These are phyloP conservation scores for Eonycteris spelaea DNA, from an alignment of 2,113 vertebrate species.

Conservation along the genomic window DNA sequence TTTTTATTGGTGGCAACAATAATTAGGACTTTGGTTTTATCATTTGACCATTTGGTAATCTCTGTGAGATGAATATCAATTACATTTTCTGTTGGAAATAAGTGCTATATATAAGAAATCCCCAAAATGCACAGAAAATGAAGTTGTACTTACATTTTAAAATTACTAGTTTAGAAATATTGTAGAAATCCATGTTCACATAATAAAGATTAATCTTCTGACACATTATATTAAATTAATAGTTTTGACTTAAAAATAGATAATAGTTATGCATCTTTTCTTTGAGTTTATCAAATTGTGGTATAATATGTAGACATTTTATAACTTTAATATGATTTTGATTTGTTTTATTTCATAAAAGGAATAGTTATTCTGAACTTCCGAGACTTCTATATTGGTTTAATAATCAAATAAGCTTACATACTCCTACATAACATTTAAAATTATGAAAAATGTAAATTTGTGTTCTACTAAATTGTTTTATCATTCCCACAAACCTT, in stretches of 20 bases:
- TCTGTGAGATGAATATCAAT: neutral
- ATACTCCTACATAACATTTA: neutral
- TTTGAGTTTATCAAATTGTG: slow-evolving; percentile 20
- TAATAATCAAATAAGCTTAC: slow-evolving; percentile 18
- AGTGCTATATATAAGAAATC: neutral
- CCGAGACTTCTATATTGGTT: neutral
- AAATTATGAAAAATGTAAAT: slow-evolving; percentile 30
- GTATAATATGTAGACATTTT: neutral
- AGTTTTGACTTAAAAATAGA: slow-evolving; percentile 35
- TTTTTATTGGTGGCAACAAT: neutral
- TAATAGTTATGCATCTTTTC: neutral
- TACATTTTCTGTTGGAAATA: neutral
- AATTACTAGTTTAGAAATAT: neutral
- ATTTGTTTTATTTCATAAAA: neutral
- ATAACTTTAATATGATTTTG: slow-evolving; percentile 15
- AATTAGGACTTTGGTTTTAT: neutral
- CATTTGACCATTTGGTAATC: neutral
- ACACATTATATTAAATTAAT: neutral
- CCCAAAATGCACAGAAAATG: neutral
- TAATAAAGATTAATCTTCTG: neutral
- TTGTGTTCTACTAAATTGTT: neutral
- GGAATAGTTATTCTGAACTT: neutral
- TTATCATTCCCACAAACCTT: neutral
- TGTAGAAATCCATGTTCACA: neutral
- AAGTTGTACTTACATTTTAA: slow-evolving; percentile 24